A percentile compares a stretch with the other conserved stretches of the same genome.
Conservation (phyloP, 2,113 vertebrate genomes). For the Coptodon bakossiorum region DNA sequence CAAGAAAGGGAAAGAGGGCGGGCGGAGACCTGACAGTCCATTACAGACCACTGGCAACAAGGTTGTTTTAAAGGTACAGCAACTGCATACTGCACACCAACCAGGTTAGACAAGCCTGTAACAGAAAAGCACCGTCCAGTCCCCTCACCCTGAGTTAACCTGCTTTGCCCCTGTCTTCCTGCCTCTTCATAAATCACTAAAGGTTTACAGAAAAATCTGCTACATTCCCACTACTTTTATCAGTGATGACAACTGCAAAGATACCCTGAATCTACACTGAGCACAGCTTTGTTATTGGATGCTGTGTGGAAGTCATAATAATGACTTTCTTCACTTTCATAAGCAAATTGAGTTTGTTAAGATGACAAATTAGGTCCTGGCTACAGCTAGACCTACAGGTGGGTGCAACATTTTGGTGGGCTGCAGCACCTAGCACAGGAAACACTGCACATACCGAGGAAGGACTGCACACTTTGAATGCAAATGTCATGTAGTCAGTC, state of each 20-base stretch:
- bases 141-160: fast-evolving
- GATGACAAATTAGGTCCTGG: background rate
- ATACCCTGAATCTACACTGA: background rate
- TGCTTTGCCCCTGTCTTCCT: background rate
- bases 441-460: background rate
- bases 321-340: background rate
- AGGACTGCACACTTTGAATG: background rate
- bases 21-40: background rate
- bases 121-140: background rate
- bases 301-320: background rate
- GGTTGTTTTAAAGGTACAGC: background rate
- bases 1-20: background rate
- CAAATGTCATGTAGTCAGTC: background rate
- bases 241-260: background rate
- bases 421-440: background rate
- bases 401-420: background rate
- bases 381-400: background rate
- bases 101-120: background rate
- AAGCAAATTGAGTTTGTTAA: background rate
- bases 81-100: background rate
- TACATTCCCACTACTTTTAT: background rate
- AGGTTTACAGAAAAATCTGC: background rate
- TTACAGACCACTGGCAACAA: background rate
- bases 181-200: background rate
- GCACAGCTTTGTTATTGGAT: background rate